A percentile compares a stretch with the other conserved stretches of the same genome.
Conservation (phyloP, 2,888 invertebrate species). For the Epistrophe grossulariae region DNA sequence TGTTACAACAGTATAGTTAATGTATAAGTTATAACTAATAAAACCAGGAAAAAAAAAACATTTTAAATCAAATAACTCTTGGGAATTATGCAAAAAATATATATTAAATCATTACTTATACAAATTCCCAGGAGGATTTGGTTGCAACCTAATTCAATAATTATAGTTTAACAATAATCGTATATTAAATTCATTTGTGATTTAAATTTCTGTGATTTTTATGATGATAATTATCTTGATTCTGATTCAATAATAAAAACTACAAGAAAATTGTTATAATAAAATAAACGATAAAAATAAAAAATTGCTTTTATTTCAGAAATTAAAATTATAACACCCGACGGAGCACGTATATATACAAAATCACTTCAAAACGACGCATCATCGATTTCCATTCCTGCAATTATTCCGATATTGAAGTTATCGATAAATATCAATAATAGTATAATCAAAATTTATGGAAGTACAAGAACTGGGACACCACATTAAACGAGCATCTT, state of each 20-base stretch:
- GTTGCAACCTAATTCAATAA: conserved; percentile 5
- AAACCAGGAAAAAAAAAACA: conserved; percentile 7
- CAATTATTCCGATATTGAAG: not conserved
- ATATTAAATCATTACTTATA: not conserved
- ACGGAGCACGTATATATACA: not conserved
- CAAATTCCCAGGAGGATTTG: conserved; percentile 20
- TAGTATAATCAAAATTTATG: conserved; percentile 13
- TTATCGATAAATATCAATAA: conserved; percentile 12
- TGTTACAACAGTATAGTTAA: not conserved
- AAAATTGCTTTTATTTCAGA: not conserved
- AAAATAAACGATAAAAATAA: not conserved
- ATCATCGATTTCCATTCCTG: not conserved
- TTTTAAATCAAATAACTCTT: not conserved
- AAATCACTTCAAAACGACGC: not conserved
- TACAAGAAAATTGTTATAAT: not conserved
- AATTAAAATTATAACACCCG: not conserved
- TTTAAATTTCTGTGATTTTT: not conserved
- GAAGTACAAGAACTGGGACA: conserved; percentile 2
- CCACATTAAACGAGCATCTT: not conserved
- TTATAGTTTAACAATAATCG: not conserved
- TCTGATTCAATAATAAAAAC: not conserved
- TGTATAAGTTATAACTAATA: not conserved
- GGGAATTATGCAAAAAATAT: conserved; percentile 12
- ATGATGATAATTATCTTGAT: not conserved
- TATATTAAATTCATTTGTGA: conserved; percentile 2